Percentiles rank a stretch among this genome's conserved stretches.
Evolutionary conservation across 2,888 invertebrate species (phyloP).

Genomic region (Epinotia nisella): DNA sequence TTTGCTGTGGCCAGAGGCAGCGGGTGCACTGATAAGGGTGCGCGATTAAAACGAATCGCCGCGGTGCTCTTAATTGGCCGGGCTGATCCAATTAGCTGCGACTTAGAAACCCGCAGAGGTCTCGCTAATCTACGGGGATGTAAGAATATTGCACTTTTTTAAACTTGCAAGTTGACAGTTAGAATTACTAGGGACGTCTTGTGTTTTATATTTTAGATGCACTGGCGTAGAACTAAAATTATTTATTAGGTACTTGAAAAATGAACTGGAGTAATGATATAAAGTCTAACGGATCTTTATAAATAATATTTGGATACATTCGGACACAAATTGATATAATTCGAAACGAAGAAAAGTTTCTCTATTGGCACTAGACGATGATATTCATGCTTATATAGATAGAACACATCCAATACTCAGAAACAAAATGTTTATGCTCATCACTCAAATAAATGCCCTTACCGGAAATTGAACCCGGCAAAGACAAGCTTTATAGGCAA

Average conservation of each 20-base stretch:
- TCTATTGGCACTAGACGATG: background rate
- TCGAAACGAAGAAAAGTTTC: too few species aligned
- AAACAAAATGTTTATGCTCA: background rate
- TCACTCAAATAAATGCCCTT: background rate
- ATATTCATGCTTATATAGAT: too few species aligned
- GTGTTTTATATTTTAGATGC: background rate
- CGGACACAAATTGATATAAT: background rate
- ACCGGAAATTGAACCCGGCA: background rate
- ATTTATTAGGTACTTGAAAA: background rate
- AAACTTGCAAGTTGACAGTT: constrained; percentile 30
- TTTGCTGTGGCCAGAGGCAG: constrained; percentile 45
- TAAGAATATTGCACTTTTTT: constrained; percentile 39
- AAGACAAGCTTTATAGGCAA: background rate
- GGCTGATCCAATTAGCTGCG: constrained; percentile 83
- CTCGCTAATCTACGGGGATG: constrained; percentile 58
- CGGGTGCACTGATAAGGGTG: constrained; percentile 74
- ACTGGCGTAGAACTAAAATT: background rate
- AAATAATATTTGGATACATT: background rate
- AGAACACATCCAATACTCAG: too few species aligned
- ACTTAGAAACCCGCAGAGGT: constrained; percentile 81
- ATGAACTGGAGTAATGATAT: background rate
- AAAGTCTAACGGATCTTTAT: too few species aligned
- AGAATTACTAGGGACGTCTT: background rate
- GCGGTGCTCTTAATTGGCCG: constrained; percentile 80
- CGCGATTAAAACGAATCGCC: constrained; percentile 83